Evolutionary conservation across 2,888 invertebrate species (phyloP), one percentile per base, ranked within the genome.

Genomic region (Tetanocera ferruginea): DNA sequence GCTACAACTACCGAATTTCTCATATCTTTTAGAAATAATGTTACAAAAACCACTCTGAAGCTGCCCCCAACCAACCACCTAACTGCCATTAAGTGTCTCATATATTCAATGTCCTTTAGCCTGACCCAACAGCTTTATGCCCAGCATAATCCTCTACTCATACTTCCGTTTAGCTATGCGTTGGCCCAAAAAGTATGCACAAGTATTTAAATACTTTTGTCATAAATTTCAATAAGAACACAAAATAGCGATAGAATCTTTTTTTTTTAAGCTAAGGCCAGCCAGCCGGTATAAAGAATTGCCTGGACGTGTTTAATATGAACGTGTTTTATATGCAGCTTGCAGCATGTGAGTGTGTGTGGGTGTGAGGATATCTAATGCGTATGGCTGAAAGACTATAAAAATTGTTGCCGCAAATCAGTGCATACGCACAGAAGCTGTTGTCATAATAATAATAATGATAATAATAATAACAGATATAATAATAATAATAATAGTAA

Each of bases 171-270:
- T 11, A 43, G 14, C 11, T 11, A 6, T 43, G 2, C 1, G 43
- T 14, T n/a, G 2, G 11, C 43, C 43, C 43, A 43, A 11, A 43
- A 43, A 43, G 43, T 43, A 43, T 43, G 52, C 51, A 23, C 74
- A 74, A 66, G 66, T 64, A 74, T 79, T 79, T 79, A 74, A 79
- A 79, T 79, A 75, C 79, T 79, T 79, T 77, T 71, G 57, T 69
- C 79, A 77, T 79, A 79, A 79, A 79, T 79, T 77, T 71, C 77
- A 77, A 79, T 74, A 25, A 67, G 23, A 67, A 23, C 67, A 34
- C 43, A 66, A 34, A 74, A 74, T 74, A 43, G 43, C 71, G 25
- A 49, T 62, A 72, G 43, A 52, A 57, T 67, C 66, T 67, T 43
- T 43, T 34, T 23, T 67, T 43, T 43, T 34, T 23, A 17, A 57